These are phyloP conservation scores for Drosophila diplacantha DNA, from an alignment of 2,888 invertebrate genomes.

Conservation along the genomic window DNA sequence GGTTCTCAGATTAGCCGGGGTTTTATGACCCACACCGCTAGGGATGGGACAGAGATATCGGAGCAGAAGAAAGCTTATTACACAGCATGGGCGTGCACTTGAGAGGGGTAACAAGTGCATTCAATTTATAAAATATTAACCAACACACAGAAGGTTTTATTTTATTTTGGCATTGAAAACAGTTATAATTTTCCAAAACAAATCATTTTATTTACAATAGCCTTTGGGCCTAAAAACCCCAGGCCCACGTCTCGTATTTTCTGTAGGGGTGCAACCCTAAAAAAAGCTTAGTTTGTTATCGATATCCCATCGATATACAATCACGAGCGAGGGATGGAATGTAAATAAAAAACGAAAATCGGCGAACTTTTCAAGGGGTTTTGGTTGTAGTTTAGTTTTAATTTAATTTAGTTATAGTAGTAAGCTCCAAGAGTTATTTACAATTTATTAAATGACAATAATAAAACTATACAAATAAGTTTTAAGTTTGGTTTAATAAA, in stretches of 20 bases:
- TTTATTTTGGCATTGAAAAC: too few relatives aligned
- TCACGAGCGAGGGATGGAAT: neutral
- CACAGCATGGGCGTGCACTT: neutral
- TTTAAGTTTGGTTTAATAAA: too few relatives aligned
- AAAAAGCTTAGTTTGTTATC: neutral
- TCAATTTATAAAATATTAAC: neutral
- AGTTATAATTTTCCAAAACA: neutral
- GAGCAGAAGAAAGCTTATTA: neutral
- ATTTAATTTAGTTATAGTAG: neutral
- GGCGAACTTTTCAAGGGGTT: neutral
- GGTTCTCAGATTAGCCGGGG: constrained; percentile 15
- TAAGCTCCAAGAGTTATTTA: neutral
- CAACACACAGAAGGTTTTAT: too few relatives aligned
- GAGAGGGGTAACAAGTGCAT: neutral
- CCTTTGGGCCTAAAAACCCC: neutral
- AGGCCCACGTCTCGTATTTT: neutral
- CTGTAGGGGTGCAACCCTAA: neutral
- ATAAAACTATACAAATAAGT: too few relatives aligned
- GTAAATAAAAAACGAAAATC: neutral
- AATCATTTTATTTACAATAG: neutral
- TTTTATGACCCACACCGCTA: constrained; percentile 31
- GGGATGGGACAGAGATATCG: constrained; percentile 25
- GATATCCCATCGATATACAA: neutral
- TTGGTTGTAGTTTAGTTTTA: neutral
- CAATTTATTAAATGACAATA: neutral